Base-by-base conservation (phyloP, 2,113 vertebrate species). In the Pimephales promelas region DNA sequence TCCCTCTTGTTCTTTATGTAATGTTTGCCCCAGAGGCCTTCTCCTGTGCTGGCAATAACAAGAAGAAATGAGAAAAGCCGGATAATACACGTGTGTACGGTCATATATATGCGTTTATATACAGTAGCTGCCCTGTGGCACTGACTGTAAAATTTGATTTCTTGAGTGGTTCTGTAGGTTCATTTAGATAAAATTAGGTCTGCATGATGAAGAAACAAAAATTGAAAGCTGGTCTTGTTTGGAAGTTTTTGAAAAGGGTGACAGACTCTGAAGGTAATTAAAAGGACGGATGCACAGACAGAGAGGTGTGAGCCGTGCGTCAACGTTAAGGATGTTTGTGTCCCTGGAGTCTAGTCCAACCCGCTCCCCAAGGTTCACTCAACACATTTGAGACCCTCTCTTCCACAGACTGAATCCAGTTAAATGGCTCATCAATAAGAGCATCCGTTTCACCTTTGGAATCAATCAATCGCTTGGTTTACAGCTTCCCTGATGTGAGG, bases 401-500 rank as follows among this genome's bases (percentile, higher is more conserved):
- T 28, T 40, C 54, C 20, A 54, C 78, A 82, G 52, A 54, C 81
- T 84, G 73, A 68, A n/a, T 84, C 83, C 83, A 49, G 76, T 85
- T 91, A 90, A 91, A 90, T 86, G 82, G 76, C 86, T 91, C 84
- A 86, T 91, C 88, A 88, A 91, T 90, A 91, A 84, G 71, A 87
- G 84, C 81, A 75, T 89, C 86, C 84, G 85, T 88, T 91, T 91
- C 80, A 89, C 87, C 83, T 72, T 22, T 89, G 85, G 88, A 90
- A 92, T 93, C 91, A 92, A 93, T 93, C 87, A 88, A 56, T 85
- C 81, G 62, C 79, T 89, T 89, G 78, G 86, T 90, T 86, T 83
- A 72, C 57, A 81, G 76, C 76, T 77, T 52, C 49, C 31, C 71
- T 73, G 61, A 84, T 72, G 77, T 81, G 76, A 79, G 70, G 83